These are phyloP conservation scores for Myiothlypis chrysogaster DNA, from an alignment of 2,797 vertebrate genomes.

Conservation along the genomic window DNA sequence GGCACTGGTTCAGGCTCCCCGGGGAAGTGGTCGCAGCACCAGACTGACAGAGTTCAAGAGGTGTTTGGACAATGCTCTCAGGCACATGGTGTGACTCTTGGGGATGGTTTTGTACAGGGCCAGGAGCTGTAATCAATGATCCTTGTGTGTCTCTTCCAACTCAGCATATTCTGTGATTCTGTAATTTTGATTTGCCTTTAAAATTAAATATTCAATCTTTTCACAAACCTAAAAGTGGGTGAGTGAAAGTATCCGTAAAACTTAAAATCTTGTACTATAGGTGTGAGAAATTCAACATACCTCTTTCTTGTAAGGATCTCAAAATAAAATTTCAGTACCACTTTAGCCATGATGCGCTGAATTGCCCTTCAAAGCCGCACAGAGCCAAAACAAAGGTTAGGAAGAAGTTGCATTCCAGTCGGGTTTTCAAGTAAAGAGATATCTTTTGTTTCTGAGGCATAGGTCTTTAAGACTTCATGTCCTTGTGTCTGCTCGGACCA, in stretches of 20 bases:
- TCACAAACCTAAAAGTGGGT: neutral
- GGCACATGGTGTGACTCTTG: neutral
- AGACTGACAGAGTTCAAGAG: neutral
- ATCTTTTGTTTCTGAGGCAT: neutral
- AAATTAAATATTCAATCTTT: neutral
- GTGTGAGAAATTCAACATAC: neutral
- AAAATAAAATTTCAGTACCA: neutral
- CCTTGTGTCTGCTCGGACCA: neutral
- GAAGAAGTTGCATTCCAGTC: neutral
- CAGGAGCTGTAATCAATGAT: neutral
- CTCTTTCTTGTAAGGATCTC: neutral
- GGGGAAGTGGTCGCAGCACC: neutral
- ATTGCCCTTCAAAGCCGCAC: neutral
- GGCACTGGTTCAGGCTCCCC: neutral
- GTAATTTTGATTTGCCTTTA: neutral
- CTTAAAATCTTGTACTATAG: neutral
- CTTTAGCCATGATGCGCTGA: neutral
- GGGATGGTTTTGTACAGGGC: neutral
- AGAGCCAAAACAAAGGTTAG: neutral
- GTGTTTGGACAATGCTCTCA: accelerated
- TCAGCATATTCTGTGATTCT: neutral
- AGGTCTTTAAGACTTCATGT: neutral
- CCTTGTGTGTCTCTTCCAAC: neutral
- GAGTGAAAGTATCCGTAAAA: neutral
- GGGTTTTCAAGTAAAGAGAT: neutral